Evolutionary conservation across 2,888 invertebrate genomes (phyloP).

Genomic region (Heliconius charithonia): DNA sequence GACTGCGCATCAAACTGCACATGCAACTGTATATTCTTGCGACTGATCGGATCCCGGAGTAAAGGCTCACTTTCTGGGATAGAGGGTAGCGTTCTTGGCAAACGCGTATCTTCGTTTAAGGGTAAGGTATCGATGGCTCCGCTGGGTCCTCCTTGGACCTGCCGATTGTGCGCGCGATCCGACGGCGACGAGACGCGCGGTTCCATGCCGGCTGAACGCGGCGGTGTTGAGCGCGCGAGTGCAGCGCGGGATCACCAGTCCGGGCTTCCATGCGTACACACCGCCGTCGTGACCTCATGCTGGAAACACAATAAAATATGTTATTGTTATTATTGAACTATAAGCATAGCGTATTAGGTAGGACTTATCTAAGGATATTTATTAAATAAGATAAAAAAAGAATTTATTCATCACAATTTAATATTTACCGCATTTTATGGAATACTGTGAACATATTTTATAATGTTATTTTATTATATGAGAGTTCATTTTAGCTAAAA

Average conservation of each 20-base stretch:
- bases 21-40: slow-evolving; percentile 76
- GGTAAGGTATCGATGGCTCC: slow-evolving; percentile 66
- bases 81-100: slow-evolving; percentile 69
- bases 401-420: not conserved
- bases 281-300: slow-evolving; percentile 81
- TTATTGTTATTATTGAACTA: not conserved
- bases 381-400: not conserved
- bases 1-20: slow-evolving; percentile 85
- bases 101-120: slow-evolving; percentile 70
- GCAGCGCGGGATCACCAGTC: slow-evolving; percentile 74
- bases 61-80: slow-evolving; percentile 77
- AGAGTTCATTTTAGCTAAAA: slow-evolving; percentile 24
- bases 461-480: slow-evolving; percentile 4
- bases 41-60: slow-evolving; percentile 61
- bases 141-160: slow-evolving; percentile 79
- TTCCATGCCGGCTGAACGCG: slow-evolving; percentile 76
- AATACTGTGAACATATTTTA: not conserved
- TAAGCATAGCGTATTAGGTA: not conserved
- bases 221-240: slow-evolving; percentile 71
- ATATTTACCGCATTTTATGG: not conserved
- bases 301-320: slow-evolving; percentile 59
- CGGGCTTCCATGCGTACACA: slow-evolving; percentile 81
- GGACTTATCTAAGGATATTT: too few relatives aligned
- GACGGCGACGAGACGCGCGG: slow-evolving; percentile 73
- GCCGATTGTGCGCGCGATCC: slow-evolving; percentile 69